These are phyloP conservation scores for Indicator indicator DNA, from an alignment of 2,113 vertebrate genomes.

Conservation along the genomic window DNA sequence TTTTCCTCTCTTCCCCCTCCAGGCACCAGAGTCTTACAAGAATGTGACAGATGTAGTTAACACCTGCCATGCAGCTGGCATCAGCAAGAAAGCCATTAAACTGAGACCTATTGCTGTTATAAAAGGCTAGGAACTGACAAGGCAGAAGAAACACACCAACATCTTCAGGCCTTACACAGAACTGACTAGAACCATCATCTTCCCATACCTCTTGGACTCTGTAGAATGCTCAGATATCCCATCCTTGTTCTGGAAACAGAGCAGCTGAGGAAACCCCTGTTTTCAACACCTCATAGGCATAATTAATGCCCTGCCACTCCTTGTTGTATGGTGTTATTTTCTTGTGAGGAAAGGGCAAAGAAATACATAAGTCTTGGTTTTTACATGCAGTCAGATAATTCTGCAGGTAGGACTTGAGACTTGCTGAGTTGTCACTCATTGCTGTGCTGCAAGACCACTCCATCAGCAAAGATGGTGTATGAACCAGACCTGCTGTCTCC, in stretches of 20 bases:
- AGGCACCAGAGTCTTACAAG: conserved; percentile 98
- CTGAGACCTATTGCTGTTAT: conserved; percentile 96
- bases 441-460: conserved; percentile 10
- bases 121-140: conserved; percentile 84
- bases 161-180: conserved; percentile 14
- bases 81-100: conserved; percentile 98
- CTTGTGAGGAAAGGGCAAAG: not conserved
- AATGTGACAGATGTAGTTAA: conserved; percentile 97
- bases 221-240: not conserved
- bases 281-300: not conserved
- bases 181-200: conserved; percentile 23
- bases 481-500: not conserved
- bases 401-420: not conserved
- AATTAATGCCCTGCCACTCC: not conserved
- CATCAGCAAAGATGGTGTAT: not conserved
- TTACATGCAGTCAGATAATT: not conserved
- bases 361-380: not conserved
- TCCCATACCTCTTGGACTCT: conserved; percentile 4
- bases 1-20: not conserved
- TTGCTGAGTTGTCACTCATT: not conserved
- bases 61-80: conserved; percentile 95
- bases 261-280: not conserved
- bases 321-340: not conserved
- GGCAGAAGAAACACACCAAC: not conserved
- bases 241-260: conserved; percentile 22